These are phyloP conservation scores for Dipodomys spectabilis DNA, from an alignment of 2,113 vertebrate genomes.

Conservation along the genomic window DNA sequence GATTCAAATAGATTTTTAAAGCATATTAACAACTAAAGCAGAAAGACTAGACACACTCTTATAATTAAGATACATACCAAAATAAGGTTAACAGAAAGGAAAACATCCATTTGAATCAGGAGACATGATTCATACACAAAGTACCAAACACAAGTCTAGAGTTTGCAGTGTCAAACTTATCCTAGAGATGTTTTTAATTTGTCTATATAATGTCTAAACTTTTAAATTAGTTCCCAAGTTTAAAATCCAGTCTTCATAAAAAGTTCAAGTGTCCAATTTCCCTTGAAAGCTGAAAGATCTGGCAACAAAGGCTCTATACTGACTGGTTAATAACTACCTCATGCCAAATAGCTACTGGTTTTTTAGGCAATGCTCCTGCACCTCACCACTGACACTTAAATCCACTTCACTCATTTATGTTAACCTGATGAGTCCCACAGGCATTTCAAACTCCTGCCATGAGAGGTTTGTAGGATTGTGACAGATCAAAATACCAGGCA, in stretches of 20 bases:
- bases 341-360: background rate
- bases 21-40: background rate
- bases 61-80: background rate
- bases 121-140: no score
- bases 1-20: background rate
- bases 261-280: background rate
- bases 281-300: conserved; percentile 13
- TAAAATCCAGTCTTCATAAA: conserved; percentile 50
- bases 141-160: no score
- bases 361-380: background rate
- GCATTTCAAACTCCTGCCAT: background rate
- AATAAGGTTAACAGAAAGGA: conserved; percentile 20
- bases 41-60: background rate
- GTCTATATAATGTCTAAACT: background rate
- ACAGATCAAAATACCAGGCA: background rate
- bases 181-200: no score
- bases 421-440: background rate
- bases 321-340: background rate
- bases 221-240: background rate
- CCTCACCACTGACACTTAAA: background rate
- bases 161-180: no score
- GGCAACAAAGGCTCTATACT: background rate
- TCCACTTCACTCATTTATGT: background rate
- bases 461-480: background rate
- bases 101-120: background rate